Evolutionary conservation across 2,797 vertebrate genomes (phyloP), one percentile per base, ranked within the genome.

Genomic region (Phalloptychus januarius): DNA sequence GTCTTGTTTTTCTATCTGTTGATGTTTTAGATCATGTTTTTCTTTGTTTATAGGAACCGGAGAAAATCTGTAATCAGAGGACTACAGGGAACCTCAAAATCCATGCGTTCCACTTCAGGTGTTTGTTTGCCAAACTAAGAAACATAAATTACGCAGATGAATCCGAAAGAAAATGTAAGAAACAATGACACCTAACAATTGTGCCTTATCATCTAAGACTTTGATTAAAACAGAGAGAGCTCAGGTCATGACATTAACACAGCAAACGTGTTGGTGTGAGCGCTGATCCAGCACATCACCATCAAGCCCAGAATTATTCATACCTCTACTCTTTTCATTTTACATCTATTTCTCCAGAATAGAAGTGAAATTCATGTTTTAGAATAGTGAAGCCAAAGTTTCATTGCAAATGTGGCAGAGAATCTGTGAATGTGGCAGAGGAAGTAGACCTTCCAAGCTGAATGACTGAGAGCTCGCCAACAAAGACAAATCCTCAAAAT

Each of bases 101-200:
- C 2, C 4, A 44, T 44, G 2, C 1, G 5, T n/a, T n/a, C 11
- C 40, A 70, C 67, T n/a, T 70, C 5, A 7, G 67, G 12, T 70
- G 67, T 44, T 70, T 44, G 0, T n/a, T 7, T 10, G 65, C 12
- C 38, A 13, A 42, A 69, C 11, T 69, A 69, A 0, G 0, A 4
- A 2, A 40, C 0, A 0, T 40, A 23, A 1, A 63, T 25, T 52
- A 25, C 23, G 1, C 1, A 7, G 0, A 2, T 7, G 0, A 0
- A 2, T 2, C 2, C 2, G 0, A 0, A n/a, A 3, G 6, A 15
- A n/a, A 2, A 15, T 1, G 38, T 42, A 40, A 69, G 38, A 69
- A 69, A 69, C 4, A 25, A 13, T 69, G 3, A 23, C 36, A 20
- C 16, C 18, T 38, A 20, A 11, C 8, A 16, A 65, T 10, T 38